Evolutionary conservation across 2,797 vertebrate genomes (phyloP).

Genomic region (Pangasius krempfi): DNA sequence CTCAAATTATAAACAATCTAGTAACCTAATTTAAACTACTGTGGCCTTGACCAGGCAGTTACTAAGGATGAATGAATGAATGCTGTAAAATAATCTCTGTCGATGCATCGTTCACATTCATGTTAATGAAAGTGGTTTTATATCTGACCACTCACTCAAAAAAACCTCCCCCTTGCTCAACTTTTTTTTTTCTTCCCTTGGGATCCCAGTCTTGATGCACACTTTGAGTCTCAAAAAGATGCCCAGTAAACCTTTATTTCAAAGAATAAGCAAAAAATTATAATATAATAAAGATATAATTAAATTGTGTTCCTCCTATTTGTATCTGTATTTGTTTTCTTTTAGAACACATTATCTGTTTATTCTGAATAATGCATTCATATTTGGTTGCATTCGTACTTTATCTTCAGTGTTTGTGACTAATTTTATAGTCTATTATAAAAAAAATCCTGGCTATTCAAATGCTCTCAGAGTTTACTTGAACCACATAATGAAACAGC

Average conservation of each 20-base stretch:
- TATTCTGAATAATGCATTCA: not conserved
- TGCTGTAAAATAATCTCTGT: not conserved
- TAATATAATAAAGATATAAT: not conserved
- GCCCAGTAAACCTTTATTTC: not conserved
- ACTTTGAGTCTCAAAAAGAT: not conserved
- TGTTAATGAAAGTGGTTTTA: not conserved
- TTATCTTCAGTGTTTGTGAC: not conserved
- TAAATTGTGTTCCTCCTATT: not conserved
- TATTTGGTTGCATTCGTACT: not conserved
- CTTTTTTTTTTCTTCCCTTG: not conserved
- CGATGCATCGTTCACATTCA: not conserved
- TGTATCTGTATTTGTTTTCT: not conserved
- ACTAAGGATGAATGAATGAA: not conserved
- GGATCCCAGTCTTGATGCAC: not conserved
- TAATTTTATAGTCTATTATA: not conserved
- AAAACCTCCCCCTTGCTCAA: not conserved
- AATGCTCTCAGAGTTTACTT: conserved; percentile 8
- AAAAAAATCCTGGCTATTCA: not conserved
- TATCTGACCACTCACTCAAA: not conserved
- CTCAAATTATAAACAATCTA: not conserved
- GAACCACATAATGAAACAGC: conserved; percentile 2
- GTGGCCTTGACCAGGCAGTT: not conserved
- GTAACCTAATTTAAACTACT: not conserved
- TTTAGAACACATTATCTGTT: not conserved
- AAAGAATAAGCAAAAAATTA: not conserved